Evolutionary conservation across 2,797 vertebrate species (phyloP), one percentile per base, ranked within the genome.

Genomic region (Periophthalmus magnuspinnatus): DNA sequence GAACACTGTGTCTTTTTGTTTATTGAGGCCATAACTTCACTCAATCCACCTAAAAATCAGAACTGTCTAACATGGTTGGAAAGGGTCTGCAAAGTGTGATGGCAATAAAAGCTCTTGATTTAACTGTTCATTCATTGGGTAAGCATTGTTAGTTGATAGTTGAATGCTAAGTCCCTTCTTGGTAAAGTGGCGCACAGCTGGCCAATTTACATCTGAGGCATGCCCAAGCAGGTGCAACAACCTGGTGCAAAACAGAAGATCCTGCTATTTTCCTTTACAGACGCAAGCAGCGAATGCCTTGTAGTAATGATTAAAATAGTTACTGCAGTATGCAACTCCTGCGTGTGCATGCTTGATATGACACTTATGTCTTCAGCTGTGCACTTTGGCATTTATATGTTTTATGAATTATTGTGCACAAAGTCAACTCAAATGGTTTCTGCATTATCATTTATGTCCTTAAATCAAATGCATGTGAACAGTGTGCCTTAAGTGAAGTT

Each of bases 1-100:
- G 76, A 75, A 76, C 70, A 69, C 24, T 2, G 7, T 32, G 58
- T 62, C 19, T 64, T 34, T 34, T 60, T 14, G 10, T 36, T 69
- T 65, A 28, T 56, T n/a, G 28, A 65, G 47, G 56, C 22, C 57
- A 59, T 22, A 81, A 64, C 22, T 28, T 9, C 41, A 16, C 60
- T 7, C 21, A 63, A 19, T 45, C 5, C 60, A 38, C 45, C 36
- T 60, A 62, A 47, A 47, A 36, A 63, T 9, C n/a, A 22, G 17
- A 48, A 24, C 22, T 50, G 14, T n/a, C 47, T n/a, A 47, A 21
- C 36, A 36, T 2, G 7, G 13, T 6, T n/a, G n/a, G n/a, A n/a
- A n/a, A n/a, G 33, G 9, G 9, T 61, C 59, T 41, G 10, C 36
- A 22, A 24, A 61, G 63, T 21, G 16, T 63, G 36, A 63, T 41